phyloP scores from a whole-genome alignment of 2,888 invertebrate species.

The Busseola fusca region DNA sequence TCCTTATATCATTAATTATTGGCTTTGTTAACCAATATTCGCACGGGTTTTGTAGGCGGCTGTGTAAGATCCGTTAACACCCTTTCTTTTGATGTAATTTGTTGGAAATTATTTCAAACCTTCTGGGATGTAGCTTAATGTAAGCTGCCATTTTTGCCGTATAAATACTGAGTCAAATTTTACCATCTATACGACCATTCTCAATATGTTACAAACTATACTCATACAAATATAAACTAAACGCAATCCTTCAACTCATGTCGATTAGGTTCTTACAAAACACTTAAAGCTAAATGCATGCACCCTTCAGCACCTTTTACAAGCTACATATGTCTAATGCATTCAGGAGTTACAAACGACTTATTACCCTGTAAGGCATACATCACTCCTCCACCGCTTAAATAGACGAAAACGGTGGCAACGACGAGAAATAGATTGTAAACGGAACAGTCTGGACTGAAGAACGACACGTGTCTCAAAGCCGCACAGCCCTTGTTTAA shows the following conservation, averaged over 20 bases:
- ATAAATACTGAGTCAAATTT: not conserved
- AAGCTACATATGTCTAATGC: conserved; percentile 66
- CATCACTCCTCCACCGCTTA: conserved; percentile 13
- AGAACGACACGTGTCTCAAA: conserved; percentile 61
- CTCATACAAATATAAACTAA: not conserved
- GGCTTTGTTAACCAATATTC: conserved; percentile 72
- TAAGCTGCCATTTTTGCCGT: not conserved
- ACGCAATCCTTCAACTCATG: not conserved
- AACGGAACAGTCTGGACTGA: conserved; percentile 32
- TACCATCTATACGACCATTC: not conserved
- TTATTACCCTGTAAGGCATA: conserved; percentile 10
- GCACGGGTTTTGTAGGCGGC: conserved; percentile 60
- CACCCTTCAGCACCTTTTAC: conserved; percentile 54
- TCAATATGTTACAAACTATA: not conserved
- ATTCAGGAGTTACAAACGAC: conserved; percentile 46
- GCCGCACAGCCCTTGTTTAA: conserved; percentile 65
- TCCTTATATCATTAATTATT: conserved; percentile 84
- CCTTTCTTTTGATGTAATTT: conserved; percentile 55
- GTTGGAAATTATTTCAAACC: conserved; percentile 33
- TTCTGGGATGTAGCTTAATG: not conserved
- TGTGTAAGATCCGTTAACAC: conserved; percentile 50
- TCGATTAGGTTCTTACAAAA: conserved; percentile 47
- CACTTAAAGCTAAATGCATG: conserved; percentile 34
- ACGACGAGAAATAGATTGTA: conserved; percentile 43
- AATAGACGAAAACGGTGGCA: not conserved